Percentiles rank a stretch among this genome's conserved stretches.
Evolutionary conservation across 2,888 invertebrate species (phyloP).

Genomic region (Mesorhabditis spiculigera): DNA sequence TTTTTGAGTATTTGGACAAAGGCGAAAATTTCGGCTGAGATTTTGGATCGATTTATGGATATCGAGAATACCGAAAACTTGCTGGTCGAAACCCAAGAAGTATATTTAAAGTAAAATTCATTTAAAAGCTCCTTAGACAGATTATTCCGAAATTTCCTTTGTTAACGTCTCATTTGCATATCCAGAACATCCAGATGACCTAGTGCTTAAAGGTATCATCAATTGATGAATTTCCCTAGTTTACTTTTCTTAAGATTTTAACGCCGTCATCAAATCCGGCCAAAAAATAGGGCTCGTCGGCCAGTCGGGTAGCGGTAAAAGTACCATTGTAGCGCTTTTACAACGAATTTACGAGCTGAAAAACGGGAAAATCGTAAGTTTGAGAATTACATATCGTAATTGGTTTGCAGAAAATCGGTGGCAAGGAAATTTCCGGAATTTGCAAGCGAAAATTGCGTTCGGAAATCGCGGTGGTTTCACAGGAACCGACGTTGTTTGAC

Average conservation of each 20-base stretch:
- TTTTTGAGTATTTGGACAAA: too few species aligned
- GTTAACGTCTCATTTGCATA: neutral
- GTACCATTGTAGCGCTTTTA: slow-evolving; percentile 1
- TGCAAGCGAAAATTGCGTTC: neutral
- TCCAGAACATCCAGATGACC: neutral
- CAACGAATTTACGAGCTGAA: neutral
- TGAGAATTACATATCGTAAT: neutral
- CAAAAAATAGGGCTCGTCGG: neutral
- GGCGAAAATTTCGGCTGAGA: too few species aligned
- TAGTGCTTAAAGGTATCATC: neutral
- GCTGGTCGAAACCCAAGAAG: too few species aligned
- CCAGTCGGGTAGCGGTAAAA: neutral
- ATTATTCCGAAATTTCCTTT: neutral
- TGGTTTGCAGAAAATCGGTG: neutral
- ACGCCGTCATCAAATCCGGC: neutral
- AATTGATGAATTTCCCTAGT: neutral
- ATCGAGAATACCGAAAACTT: too few species aligned
- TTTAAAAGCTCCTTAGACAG: neutral
- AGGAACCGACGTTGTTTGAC: slow-evolving; percentile 4
- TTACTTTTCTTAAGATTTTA: neutral
- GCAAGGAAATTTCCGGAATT: neutral
- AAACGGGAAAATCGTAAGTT: neutral
- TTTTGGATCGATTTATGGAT: too few species aligned
- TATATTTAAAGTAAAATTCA: too few species aligned
- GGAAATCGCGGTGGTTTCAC: neutral